These are phyloP conservation scores for Halisarca cf. caerulea DNA, from an alignment of 37 sponge, comb jelly and placozoan genomes.

Conservation along the genomic window DNA sequence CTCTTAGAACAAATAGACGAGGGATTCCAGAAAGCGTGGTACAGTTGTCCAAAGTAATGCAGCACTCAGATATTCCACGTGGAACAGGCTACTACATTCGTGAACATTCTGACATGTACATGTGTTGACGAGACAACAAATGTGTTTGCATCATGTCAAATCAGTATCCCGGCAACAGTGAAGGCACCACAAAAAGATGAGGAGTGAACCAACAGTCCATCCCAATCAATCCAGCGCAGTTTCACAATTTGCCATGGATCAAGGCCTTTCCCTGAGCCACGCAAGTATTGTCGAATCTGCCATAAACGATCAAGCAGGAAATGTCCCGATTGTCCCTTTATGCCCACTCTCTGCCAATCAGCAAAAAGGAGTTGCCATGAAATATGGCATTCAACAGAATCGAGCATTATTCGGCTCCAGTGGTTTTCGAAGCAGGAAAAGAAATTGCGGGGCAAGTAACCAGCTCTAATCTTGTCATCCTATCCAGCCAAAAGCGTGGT, in stretches of 20 bases:
- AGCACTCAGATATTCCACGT: background rate
- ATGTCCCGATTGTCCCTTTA: background rate
- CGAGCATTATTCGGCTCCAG: too few relatives aligned
- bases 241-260: background rate
- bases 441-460: too few relatives aligned
- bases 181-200: background rate
- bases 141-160: constrained; percentile 10
- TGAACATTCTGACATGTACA: background rate
- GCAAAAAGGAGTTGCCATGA: background rate
- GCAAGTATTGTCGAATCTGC: background rate
- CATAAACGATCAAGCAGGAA: background rate
- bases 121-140: constrained; percentile 10
- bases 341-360: background rate
- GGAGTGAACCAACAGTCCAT: background rate
- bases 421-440: too few relatives aligned
- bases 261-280: background rate
- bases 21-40: too few relatives aligned
- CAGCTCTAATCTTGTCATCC: too few relatives aligned
- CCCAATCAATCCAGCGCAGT: background rate
- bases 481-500: background rate
- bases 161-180: background rate
- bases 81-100: constrained; percentile 4
- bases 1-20: background rate
- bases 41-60: too few relatives aligned
- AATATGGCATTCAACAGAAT: too few relatives aligned